Base-by-base conservation (phyloP, 2,888 invertebrate species). In the Coelogynopora nodosa region DNA sequence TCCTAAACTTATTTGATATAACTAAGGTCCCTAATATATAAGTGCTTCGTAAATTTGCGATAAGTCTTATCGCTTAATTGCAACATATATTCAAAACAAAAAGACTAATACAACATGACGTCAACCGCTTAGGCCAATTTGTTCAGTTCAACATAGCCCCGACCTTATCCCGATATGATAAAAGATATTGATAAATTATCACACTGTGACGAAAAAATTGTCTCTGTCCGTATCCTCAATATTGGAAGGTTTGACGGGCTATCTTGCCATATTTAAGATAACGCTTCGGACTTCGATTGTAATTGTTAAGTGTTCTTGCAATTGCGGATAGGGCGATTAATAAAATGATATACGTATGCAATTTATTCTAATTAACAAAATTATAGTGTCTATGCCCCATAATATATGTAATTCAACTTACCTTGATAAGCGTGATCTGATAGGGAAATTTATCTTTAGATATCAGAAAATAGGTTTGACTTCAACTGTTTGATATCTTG, bases 271-370 rank as follows among this genome's bases (percentile, higher is more conserved):
- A 23, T 74, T 74, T 74, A 10, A 23, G 74, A 74, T 74, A 74
- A 74, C 10, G 27, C 74, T 26, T 74, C 74, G 74, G 5, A 74
- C 74, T 74, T 74, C 74, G 74, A 74, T 74, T 74, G 74, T 74
- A 5, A 2, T 10, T 49, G 18, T 49, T 49, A 18, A 49, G 49
- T 49, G 74, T 26, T 74, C 74, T 74, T 49, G 49, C 49, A 49
- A 49, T 49, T 49, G 18, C 18, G 18, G 49, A 49, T 10, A 49
- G 18, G 5, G 18, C 49, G 18, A 10, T 49, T 74, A 74, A 74
- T 74, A n/a, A 23, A 49, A 2, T 74, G 10, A 23, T 23, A 23
- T 26, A 74, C 2, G 10, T 74, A 74, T 74, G 5, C 23, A 23
- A 26, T 74, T 74, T 5, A 74, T 5, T n/a, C 74, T 74, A 23